Percentiles rank a stretch among this genome's conserved stretches.
phyloP scores from a whole-genome alignment of 2,888 invertebrate genomes.

The Brachyopa scutellaris region DNA sequence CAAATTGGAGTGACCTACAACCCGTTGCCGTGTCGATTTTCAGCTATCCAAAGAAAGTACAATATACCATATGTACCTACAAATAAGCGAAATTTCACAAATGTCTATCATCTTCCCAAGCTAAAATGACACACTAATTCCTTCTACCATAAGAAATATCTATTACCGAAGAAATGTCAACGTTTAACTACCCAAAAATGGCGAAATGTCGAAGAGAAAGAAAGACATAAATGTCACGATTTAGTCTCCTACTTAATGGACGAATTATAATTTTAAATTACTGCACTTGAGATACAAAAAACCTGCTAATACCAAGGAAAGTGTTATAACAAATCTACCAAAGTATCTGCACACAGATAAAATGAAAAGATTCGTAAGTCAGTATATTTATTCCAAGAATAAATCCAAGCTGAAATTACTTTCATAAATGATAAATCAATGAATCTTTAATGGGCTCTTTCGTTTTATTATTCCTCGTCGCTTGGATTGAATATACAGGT shows the following conservation, averaged over 20 bases:
- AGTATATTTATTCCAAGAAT: too few species aligned
- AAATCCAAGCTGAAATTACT: too few species aligned
- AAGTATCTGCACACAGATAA: constrained; percentile 19
- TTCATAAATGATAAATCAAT: constrained; percentile 62
- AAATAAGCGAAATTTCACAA: too few species aligned
- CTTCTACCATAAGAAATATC: constrained; percentile 2
- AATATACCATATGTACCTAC: too few species aligned
- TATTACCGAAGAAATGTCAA: constrained; percentile 46
- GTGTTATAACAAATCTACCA: constrained; percentile 54
- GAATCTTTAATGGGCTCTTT: too few species aligned
- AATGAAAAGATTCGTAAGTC: constrained; percentile 60
- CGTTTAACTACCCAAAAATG: constrained; percentile 35
- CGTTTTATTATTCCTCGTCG: too few species aligned
- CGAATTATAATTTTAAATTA: constrained; percentile 55
- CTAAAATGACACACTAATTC: neutral
- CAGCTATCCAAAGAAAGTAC: too few species aligned
- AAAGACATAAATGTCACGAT: constrained; percentile 43
- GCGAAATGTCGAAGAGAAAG: constrained; percentile 22
- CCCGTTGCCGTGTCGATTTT: too few species aligned
- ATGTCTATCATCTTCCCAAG: neutral
- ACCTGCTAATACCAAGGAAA: constrained; percentile 38
- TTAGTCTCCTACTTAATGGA: constrained; percentile 23
- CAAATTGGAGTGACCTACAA: too few species aligned
- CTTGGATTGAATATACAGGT: too few species aligned
- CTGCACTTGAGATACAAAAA: constrained; percentile 7